Base-by-base conservation (phyloP, 2,797 vertebrate genomes). In the Microctenopoma steveboyesi region DNA sequence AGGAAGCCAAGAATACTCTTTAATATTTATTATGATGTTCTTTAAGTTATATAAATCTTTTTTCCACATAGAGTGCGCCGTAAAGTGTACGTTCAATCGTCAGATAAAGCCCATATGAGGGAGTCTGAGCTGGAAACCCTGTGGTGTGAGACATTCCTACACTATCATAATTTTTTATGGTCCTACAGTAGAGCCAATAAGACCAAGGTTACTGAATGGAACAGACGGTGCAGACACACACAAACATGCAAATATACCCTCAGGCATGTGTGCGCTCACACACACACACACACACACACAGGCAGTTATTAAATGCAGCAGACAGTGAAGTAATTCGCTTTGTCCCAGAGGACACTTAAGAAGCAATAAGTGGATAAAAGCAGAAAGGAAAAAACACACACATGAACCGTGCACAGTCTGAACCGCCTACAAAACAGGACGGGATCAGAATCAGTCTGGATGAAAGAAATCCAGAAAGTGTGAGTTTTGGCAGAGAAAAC, bases 251-350 rank as follows among this genome's bases (percentile, higher is more conserved):
- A 57, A 72, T 46, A 37, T n/a, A 8, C 8, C 25, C 55, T 25
- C 49, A 5, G 61, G 47, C 42, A 43, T 14, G 73, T 43, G 49
- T 40, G 54, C 69, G 22, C 69, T 45, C 61, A 52, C 27, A 46
- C 64, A 54, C 2, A 62, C 64, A 54, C 2, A 62, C 75, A 51
- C 1, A 27, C 52, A 45, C 59, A 53, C 0, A 37, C 28, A 64
- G 28, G 45, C 52, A 58, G 76, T 84, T 78, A 83, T 84, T 84
- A 81, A 74, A 79, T 59, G 61, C 74, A 81, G 64, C 77, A 86
- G 82, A 86, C 78, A 84, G 78, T 80, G 80, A 85, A 79, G 82
- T 83, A 57, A 89, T 86, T 75, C 80, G 68, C 62, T 40, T 64
- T 68, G 58, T 77, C 85, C 80, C 68, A 67, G 52, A 79, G 80